Base-by-base conservation (phyloP, 2,113 vertebrate species). In the Caloenas nicobarica region DNA sequence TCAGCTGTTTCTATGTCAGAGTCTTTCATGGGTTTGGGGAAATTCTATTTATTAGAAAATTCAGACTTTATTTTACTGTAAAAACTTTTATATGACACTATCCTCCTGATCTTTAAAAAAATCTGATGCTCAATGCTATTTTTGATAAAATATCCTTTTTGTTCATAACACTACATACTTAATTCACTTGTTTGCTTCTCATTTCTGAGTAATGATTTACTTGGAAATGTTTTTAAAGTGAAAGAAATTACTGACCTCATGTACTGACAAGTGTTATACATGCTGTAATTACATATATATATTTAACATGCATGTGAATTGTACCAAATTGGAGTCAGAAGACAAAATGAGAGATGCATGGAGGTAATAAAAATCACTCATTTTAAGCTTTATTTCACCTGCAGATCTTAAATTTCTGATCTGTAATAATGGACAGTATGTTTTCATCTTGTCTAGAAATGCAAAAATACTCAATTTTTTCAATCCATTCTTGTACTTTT, bases 401-500 rank as follows among this genome's bases (percentile, higher is more conserved):
- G 18, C 22, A 73, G 26, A 5, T 42, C 21, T 60, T n/a, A 48
- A 61, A 42, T 53, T 79, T 91, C 17, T 36, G 4, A 34, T 51
- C 36, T 64, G 6, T 21, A 58, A 57, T 5, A 72, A 72, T 0
- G 17, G 6, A 68, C 7, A 23, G 0, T 10, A n/a, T 56, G 2
- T 34, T 65, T 70, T 71, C 26, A 53, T 5, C 16, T 79, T 71
- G 5, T 44, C 7, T 81, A 38, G 13, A 81, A 90, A 13, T 26
- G 18, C 1, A 78, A 78, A 68, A 70, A 7, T n/a, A 11, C 3
- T 78, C 9, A 0, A 2, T 51, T 46, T 60, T 46, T 87, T 33
- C 2, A 40, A 51, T n/a, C 10, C 13, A 64, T 56, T 3, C 12
- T n/a, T 72, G 1, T 29, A 18, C 42, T 16, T 4, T 33, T 65